Evolutionary conservation across 2,113 vertebrate species (phyloP).

Genomic region (Merops nubicus): DNA sequence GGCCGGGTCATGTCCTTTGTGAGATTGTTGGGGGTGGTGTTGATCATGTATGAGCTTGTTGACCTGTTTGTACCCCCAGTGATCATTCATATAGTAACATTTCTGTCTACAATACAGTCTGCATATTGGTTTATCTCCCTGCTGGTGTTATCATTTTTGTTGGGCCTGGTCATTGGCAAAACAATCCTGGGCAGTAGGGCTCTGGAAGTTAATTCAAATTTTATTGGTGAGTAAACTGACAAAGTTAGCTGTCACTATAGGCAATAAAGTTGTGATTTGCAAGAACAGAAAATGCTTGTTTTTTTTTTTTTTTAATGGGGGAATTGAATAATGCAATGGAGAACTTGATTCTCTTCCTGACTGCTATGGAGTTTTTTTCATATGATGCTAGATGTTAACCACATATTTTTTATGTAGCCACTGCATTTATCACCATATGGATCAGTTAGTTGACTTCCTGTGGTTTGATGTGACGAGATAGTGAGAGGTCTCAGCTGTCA

Average conservation of each 20-base stretch:
- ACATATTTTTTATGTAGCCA: background rate
- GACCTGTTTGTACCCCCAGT: no score
- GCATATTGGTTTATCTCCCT: no score
- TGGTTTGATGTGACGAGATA: slow-evolving; percentile 2
- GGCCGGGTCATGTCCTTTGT: no score
- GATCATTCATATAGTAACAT: no score
- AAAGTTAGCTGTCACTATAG: background rate
- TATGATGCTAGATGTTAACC: background rate
- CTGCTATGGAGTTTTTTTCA: background rate
- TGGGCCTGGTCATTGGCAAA: no score
- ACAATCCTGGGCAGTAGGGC: background rate
- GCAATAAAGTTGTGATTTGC: background rate
- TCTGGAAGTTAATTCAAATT: background rate
- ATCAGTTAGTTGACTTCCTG: background rate
- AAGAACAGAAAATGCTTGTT: background rate
- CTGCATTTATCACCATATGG: background rate
- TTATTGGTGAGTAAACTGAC: background rate
- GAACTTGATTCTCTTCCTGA: background rate
- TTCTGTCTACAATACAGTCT: no score
- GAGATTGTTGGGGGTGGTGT: no score
- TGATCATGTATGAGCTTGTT: no score
- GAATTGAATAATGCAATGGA: background rate
- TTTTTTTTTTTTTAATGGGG: background rate
- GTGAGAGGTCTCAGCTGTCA: background rate
- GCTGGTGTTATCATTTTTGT: no score